A percentile compares a stretch with the other conserved stretches of the same genome.
Conservation (phyloP, 2,113 vertebrate genomes). For the Atlantisia rogersi region DNA sequence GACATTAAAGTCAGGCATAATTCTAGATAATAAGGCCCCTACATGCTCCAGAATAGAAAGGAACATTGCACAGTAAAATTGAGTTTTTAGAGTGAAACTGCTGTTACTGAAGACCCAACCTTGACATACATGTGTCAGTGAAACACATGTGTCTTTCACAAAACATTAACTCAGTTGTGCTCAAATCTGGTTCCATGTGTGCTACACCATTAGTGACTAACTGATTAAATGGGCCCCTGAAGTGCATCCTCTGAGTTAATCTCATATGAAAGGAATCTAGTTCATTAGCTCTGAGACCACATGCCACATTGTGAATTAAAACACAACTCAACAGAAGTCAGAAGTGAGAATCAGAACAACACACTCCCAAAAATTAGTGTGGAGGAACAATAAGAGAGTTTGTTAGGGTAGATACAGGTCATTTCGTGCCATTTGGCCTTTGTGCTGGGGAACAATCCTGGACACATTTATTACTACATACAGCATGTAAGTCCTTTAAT, state of each 20-base stretch:
- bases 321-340: neutral
- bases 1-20: neutral
- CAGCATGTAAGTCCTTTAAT: neutral
- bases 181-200: neutral
- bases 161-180: neutral
- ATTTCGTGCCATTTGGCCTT: neutral
- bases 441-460: neutral
- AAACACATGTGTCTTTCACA: neutral
- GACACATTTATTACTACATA: neutral
- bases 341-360: neutral
- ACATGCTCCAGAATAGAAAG: neutral
- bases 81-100: neutral
- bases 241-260: neutral
- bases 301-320: neutral
- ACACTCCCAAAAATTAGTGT: neutral
- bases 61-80: neutral
- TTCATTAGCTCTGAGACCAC: neutral
- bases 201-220: neutral
- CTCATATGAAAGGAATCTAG: neutral
- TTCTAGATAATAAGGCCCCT: neutral
- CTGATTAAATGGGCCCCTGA: neutral
- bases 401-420: neutral
- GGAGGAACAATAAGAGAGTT: neutral
- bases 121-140: neutral
- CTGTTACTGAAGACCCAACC: neutral